Evolutionary conservation across 2,113 vertebrate species (phyloP), one percentile per base, ranked within the genome.

Genomic region (Petaurus breviceps): DNA sequence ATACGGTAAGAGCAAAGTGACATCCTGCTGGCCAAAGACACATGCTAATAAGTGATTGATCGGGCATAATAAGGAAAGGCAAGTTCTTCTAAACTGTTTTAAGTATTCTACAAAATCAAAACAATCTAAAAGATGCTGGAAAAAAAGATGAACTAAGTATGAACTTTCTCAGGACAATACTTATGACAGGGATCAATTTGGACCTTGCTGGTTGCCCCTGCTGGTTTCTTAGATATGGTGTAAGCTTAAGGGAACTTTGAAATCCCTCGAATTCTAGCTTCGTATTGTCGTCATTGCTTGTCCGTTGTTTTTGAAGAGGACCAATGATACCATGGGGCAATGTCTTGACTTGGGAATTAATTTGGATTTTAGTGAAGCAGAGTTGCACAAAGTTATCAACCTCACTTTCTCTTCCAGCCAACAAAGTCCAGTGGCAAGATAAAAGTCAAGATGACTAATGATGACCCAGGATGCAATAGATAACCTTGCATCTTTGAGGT

Each of bases 81-180:
- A 28, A 0, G 49, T 26, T 90, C 91, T 95, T n/a, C 84, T 55
- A 51, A 93, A 37, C 84, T 23, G 14, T 52, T 68, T 84, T 49
- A 46, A 50, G 52, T 43, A 1, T 84, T 54, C 43, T 9, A 1
- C 54, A 22, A 95, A 49, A 47, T 46, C 68, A 77, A n/a, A 77
- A 37, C 68, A 43, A 43, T 43, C 37, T 43, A 84, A 43, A 84
- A 23, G 19, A 84, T 84, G 16, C n/a, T 23, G 57, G 54, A 9
- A 6, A 37, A 94, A 16, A 91, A 51, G 8, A 94, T 91, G 11
- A 96, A 97, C 49, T 51, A 93, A 91, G 51, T 91, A 23, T 22
- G 50, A 28, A 92, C n/a, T 25, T 94, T 61, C 55, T 89, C 52
- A 2, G 23, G 54, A 95, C 94, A 68, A 68, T 68, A 68, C 37